A percentile compares a stretch with the other conserved stretches of the same genome.
These are phyloP conservation scores for Sapajus apella DNA, from an alignment of 2,113 vertebrate genomes.

Conservation along the genomic window DNA sequence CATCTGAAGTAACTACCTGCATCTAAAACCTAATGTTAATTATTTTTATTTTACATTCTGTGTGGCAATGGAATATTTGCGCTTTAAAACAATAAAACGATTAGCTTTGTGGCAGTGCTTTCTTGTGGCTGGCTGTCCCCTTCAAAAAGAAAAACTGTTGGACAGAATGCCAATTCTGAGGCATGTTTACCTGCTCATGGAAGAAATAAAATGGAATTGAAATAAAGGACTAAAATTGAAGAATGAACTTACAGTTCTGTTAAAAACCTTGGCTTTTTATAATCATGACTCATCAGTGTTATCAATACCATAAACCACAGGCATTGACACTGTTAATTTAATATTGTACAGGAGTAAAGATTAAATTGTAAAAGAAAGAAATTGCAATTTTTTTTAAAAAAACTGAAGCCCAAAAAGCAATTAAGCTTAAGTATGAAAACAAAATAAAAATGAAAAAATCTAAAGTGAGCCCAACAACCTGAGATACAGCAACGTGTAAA, in stretches of 20 bases:
- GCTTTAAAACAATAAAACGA: background rate
- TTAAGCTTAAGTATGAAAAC: background rate
- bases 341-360: background rate
- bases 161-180: background rate
- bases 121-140: background rate
- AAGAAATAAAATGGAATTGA: slow-evolving; percentile 6
- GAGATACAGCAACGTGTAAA: background rate
- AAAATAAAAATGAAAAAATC: background rate
- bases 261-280: slow-evolving; percentile 20
- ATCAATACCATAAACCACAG: background rate
- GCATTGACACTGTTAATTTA: background rate
- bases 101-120: background rate
- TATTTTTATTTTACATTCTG: background rate
- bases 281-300: background rate
- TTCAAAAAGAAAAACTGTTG: background rate
- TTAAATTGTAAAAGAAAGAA: slow-evolving; percentile 9
- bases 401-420: background rate
- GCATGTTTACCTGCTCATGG: slow-evolving; percentile 5
- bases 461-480: background rate
- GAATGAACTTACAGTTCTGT: background rate
- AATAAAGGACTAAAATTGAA: background rate
- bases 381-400: background rate
- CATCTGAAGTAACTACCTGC: background rate
- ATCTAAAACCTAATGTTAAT: slow-evolving; percentile 20
- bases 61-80: background rate